phyloP scores from a whole-genome alignment of 2,113 vertebrate genomes.

The Potamarius usumacintae region DNA sequence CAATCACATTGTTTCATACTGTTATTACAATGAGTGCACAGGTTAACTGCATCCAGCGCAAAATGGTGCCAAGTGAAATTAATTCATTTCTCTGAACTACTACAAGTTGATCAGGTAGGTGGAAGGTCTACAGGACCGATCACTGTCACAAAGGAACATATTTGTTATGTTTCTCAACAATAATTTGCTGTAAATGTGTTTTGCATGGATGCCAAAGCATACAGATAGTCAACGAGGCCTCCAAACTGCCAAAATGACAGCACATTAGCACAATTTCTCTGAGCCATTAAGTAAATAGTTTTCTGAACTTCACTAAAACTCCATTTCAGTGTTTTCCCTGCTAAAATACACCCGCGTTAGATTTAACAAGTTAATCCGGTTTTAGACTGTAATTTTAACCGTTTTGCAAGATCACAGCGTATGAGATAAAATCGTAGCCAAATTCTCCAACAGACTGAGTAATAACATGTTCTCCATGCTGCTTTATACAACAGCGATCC shows the following conservation, averaged over 20 bases:
- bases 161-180: constrained; percentile 20
- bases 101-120: constrained; percentile 34
- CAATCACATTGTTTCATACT: constrained; percentile 38
- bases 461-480: neutral
- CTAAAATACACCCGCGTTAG: neutral
- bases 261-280: constrained; percentile 15
- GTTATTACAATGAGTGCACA: constrained; percentile 42
- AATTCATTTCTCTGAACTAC: constrained; percentile 39
- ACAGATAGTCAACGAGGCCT: constrained; percentile 10
- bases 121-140: constrained; percentile 7
- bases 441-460: neutral
- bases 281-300: constrained; percentile 11
- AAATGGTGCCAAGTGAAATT: constrained; percentile 48
- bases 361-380: neutral
- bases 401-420: neutral
- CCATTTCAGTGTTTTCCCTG: neutral
- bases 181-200: constrained; percentile 19
- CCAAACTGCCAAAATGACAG: constrained; percentile 2
- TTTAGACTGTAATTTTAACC: neutral
- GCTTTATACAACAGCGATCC: neutral
- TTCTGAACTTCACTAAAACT: neutral
- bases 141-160: constrained; percentile 7
- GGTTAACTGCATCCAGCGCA: constrained; percentile 50
- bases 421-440: neutral
- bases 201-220: constrained; percentile 41